Evolutionary conservation across 2,888 invertebrate species (phyloP).

Genomic region (Prenolepis imparis): DNA sequence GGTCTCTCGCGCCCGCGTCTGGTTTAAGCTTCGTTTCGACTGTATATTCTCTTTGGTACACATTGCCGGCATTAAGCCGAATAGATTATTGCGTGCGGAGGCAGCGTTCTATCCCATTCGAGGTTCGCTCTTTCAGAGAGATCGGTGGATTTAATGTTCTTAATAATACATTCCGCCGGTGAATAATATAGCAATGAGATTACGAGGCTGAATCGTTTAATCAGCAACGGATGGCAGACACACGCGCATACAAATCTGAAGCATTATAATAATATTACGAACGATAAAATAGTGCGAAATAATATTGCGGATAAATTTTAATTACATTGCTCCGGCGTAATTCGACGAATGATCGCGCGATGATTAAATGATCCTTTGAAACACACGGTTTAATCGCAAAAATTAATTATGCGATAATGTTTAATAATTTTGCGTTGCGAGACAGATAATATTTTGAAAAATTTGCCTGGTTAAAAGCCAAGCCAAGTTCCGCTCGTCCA

Average conservation of each 20-base stretch:
- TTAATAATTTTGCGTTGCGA: constrained; percentile 42
- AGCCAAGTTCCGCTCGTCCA: constrained; percentile 56
- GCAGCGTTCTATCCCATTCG: constrained; percentile 41
- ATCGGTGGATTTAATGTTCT: constrained; percentile 38
- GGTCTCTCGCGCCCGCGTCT: constrained; percentile 46
- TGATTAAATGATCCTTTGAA: not conserved
- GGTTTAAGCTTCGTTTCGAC: constrained; percentile 52
- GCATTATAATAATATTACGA: not conserved
- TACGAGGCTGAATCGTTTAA: constrained; percentile 21
- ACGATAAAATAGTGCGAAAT: not conserved
- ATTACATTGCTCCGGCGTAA: not conserved
- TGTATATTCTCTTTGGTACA: constrained; percentile 45
- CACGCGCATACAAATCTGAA: not conserved
- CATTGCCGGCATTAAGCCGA: constrained; percentile 54
- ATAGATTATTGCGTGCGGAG: constrained; percentile 61
- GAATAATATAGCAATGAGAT: constrained; percentile 38
- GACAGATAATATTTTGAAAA: constrained; percentile 59
- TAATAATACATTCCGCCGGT: constrained; percentile 27
- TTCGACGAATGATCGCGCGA: constrained; percentile 14
- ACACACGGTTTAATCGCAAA: not conserved
- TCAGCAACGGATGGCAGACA: not conserved
- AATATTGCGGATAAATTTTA: not conserved
- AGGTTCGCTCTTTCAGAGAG: not conserved
- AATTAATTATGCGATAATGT: constrained; percentile 33
- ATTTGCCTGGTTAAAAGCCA: constrained; percentile 68